Conservation (phyloP, 2,113 vertebrate species). For the Lonchura striata region DNA sequence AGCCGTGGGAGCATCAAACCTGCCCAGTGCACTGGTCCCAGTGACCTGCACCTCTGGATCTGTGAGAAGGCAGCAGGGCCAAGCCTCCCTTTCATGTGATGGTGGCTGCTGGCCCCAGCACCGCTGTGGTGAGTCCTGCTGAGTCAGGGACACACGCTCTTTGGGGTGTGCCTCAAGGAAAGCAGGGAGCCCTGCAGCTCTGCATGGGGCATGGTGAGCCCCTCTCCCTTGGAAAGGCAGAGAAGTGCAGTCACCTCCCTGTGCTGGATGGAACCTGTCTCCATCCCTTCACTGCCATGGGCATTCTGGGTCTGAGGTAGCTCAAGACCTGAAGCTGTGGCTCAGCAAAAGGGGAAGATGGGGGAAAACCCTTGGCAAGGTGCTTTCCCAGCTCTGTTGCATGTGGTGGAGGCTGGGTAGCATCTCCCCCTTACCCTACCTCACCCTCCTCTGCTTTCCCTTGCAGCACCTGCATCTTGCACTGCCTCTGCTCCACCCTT, state of each 20-base stretch:
- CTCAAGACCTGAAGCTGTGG: background rate
- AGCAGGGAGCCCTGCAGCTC: background rate
- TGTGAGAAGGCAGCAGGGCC: conserved; percentile 27
- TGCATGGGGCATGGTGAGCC: accelerated
- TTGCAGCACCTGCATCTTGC: background rate
- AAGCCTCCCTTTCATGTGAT: accelerated
- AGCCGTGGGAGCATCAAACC: conserved; percentile 45
- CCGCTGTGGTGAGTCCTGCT: background rate
- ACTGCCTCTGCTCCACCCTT: background rate
- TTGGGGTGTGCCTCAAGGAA: background rate
- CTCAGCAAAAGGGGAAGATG: background rate
- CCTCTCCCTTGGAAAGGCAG: background rate
- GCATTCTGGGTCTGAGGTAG: background rate
- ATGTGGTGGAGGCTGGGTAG: background rate
- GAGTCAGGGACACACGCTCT: accelerated
- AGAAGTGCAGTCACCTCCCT: background rate
- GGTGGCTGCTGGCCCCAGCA: background rate
- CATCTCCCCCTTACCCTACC: background rate
- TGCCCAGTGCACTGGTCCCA: background rate
- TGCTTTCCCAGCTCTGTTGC: background rate
- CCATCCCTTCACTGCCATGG: background rate
- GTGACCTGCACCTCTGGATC: conserved; percentile 16
- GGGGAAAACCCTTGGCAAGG: background rate
- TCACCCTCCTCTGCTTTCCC: background rate
- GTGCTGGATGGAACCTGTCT: background rate